These are phyloP conservation scores for Xiphophorus couchianus DNA, from an alignment of 2,113 vertebrate species.

Conservation along the genomic window DNA sequence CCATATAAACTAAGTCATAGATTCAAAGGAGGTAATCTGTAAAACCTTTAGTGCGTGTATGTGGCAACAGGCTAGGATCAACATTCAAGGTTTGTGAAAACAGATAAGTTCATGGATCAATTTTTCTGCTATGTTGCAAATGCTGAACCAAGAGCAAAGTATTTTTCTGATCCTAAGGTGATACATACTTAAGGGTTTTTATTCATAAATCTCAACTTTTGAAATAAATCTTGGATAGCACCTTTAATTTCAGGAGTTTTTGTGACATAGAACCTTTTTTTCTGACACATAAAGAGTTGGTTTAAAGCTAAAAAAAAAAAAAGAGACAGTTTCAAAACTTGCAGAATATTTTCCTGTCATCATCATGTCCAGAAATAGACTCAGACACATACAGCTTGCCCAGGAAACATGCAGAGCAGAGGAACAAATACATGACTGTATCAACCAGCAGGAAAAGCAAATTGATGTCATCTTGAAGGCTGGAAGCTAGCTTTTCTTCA, in stretches of 20 bases:
- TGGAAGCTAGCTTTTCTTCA: slow-evolving; percentile 1
- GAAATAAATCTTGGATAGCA: neutral
- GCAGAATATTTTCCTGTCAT: neutral
- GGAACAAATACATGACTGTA: slow-evolving; percentile 1
- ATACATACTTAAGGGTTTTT: neutral
- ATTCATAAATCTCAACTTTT: neutral
- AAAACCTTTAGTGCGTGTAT: too few relatives aligned
- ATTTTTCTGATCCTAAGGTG: too few relatives aligned
- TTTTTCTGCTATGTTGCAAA: too few relatives aligned
- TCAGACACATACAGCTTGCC: neutral
- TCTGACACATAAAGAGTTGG: neutral
- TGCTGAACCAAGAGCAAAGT: too few relatives aligned
- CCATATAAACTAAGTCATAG: too few relatives aligned
- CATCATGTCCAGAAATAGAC: neutral
- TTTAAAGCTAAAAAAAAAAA: neutral
- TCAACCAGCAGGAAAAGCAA: slow-evolving; percentile 11
- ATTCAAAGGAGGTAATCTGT: too few relatives aligned
- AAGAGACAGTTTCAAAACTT: neutral
- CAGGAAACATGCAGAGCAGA: neutral
- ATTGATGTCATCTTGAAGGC: slow-evolving; percentile 30
- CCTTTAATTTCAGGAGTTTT: neutral
- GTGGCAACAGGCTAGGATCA: too few relatives aligned
- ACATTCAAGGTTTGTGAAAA: too few relatives aligned
- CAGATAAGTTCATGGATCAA: too few relatives aligned
- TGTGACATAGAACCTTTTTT: neutral